A percentile compares a stretch with the other conserved stretches of the same genome.
Evolutionary conservation across 2,797 vertebrate genomes (phyloP).

Genomic region (Staurois parvus): DNA sequence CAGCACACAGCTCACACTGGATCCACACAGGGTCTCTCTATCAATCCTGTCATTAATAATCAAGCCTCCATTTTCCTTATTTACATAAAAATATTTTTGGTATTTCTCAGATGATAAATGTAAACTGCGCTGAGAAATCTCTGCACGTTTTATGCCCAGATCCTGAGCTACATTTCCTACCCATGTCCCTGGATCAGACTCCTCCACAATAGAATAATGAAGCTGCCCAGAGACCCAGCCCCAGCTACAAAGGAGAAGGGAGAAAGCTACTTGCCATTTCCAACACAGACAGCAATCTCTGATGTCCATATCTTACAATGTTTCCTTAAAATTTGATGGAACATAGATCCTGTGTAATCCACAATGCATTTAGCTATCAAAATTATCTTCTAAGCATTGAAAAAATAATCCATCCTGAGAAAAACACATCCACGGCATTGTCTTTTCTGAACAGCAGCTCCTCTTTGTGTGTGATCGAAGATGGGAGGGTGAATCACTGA

Average conservation of each 20-base stretch:
- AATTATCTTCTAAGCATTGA: neutral
- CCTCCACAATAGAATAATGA: conserved; percentile 89
- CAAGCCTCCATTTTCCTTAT: conserved; percentile 69
- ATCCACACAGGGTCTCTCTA: conserved; percentile 69
- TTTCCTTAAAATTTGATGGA: neutral
- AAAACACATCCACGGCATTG: neutral
- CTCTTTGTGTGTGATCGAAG: conserved; percentile 74
- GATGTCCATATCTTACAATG: conserved; percentile 39
- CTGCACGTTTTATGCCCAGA: conserved; percentile 64
- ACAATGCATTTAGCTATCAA: neutral
- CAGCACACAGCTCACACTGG: conserved; percentile 67
- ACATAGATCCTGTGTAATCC: conserved; percentile 3
- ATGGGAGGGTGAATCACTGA: conserved; percentile 75
- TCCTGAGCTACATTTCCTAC: conserved; percentile 65
- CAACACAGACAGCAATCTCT: conserved; percentile 67
- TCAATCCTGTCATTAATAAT: conserved; percentile 70
- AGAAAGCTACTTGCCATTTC: conserved; percentile 83
- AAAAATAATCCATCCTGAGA: neutral
- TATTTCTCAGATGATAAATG: conserved; percentile 70
- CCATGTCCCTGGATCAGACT: conserved; percentile 78
- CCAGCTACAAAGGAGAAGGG: conserved; percentile 83
- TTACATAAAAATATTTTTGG: conserved; percentile 69
- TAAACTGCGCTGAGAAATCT: conserved; percentile 66
- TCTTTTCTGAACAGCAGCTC: conserved; percentile 64
- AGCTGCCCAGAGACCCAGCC: conserved; percentile 84